A percentile compares a stretch with the other conserved stretches of the same genome.
phyloP scores from a whole-genome alignment of 1,140 invertebrate genomes.

The Mizuhopecten yessoensis region DNA sequence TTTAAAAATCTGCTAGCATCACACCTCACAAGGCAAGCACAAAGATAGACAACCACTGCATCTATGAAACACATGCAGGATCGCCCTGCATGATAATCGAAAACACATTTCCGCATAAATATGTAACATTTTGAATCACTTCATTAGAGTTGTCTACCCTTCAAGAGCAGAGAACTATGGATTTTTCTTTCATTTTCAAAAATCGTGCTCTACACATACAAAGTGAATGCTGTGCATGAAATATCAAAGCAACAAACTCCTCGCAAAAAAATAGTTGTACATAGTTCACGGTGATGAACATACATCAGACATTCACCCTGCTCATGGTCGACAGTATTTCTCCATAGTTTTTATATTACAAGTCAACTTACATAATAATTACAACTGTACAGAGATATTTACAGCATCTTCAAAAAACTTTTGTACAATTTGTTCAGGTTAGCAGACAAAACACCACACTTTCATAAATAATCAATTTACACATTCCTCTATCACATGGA shows the following conservation, averaged over 20 bases:
- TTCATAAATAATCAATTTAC: neutral
- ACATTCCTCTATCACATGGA: neutral
- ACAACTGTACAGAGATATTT: slow-evolving; percentile 33
- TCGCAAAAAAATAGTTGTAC: slow-evolving; percentile 19
- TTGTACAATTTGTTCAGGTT: slow-evolving; percentile 5
- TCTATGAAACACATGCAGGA: too few species aligned
- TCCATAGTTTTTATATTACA: neutral
- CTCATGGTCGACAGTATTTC: neutral
- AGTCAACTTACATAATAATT: neutral
- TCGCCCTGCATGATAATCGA: neutral
- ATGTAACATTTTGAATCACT: slow-evolving; percentile 21
- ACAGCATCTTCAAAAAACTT: neutral
- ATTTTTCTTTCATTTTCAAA: slow-evolving; percentile 28
- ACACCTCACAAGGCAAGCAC: slow-evolving; percentile 36
- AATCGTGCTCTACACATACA: neutral
- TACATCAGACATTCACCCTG: neutral
- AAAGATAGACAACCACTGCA: neutral
- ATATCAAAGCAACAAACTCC: slow-evolving; percentile 18
- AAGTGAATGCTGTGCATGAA: slow-evolving; percentile 24
- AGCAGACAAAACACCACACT: slow-evolving; percentile 15
- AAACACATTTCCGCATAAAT: slow-evolving; percentile 34
- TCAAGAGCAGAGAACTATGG: slow-evolving; percentile 1
- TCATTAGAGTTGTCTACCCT: slow-evolving; percentile 6
- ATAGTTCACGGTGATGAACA: neutral
- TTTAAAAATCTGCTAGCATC: neutral